A percentile compares a stretch with the other conserved stretches of the same genome.
Conservation (phyloP, 2,797 vertebrate genomes). For the Crenuchus spilurus region DNA sequence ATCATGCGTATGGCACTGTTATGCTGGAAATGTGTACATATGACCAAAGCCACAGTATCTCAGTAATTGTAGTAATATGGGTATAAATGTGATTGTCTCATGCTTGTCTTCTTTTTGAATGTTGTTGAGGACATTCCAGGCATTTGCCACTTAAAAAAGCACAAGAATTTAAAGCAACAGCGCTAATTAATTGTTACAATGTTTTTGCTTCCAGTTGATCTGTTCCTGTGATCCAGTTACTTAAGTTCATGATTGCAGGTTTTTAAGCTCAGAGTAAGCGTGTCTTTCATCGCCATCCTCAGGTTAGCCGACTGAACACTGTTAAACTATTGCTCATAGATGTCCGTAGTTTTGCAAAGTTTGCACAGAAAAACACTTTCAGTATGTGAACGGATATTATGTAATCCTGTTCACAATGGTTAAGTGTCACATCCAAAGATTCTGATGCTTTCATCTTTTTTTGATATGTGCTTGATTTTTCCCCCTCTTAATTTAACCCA, state of each 20-base stretch:
- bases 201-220: neutral
- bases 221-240: neutral
- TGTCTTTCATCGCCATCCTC: conserved; percentile 12
- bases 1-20: neutral
- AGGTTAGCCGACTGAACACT: conserved; percentile 32
- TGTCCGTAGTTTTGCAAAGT: conserved; percentile 43
- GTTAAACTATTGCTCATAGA: conserved; percentile 11
- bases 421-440: conserved; percentile 37
- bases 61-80: neutral
- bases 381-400: conserved; percentile 20
- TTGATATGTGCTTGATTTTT: neutral
- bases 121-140: conserved; percentile 7
- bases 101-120: conserved; percentile 26
- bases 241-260: neutral
- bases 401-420: conserved; percentile 24
- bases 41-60: neutral
- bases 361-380: conserved; percentile 50
- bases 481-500: neutral
- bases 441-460: neutral
- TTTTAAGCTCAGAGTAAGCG: neutral
- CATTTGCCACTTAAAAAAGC: conserved; percentile 25
- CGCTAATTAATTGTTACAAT: conserved; percentile 7
- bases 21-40: neutral
- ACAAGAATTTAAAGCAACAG: conserved; percentile 31
- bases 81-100: neutral